Evolutionary conservation across 2,113 vertebrate species (phyloP), one percentile per base, ranked within the genome.

Genomic region (Meles meles): DNA sequence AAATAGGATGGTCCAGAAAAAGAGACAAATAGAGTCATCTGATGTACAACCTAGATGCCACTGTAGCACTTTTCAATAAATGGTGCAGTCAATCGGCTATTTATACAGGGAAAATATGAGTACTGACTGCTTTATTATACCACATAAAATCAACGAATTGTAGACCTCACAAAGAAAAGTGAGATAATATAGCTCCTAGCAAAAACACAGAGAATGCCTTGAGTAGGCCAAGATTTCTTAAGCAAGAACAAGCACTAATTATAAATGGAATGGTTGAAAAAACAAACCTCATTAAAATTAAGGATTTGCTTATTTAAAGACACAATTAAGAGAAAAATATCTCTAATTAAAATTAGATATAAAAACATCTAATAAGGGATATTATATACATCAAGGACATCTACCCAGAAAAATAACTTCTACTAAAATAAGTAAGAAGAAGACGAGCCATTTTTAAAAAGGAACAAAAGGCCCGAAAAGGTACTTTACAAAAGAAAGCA

Each of bases 341-440:
- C 31, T 74, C 77, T 18, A 76, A 44, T 44, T 44, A 44, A 76
- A 47, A 76, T 76, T 31, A 47, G 27, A 47, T 29, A 76, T 31
- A 47, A 76, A 74, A 76, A 47, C 42, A 47, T 76, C 72, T 21
- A 79, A 34, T 79, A 79, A 34, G 76, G 47, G 47, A 27, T 34
- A 59, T 37, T n/a, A n/a, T 20, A 85, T 9, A 74, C 17, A 34
- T 76, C 5, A 61, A 92, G 47, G 25, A 77, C 10, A 65, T 52
- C 47, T 39, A 71, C 27, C 55, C 25, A 93, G 52, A 81, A 85
- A 69, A 76, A 21, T 81, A 86, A 84, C 10, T 34, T 13, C 1
- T 31, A 80, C 10, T 59, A 71, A 80, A 84, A 93, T 84, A 95
- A 90, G 44, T 47, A 59, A n/a, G 57, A 87, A 92, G 88, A 92